Evolutionary conservation across 1,140 invertebrate species (phyloP).

Genomic region (Heliothis subflexa): DNA sequence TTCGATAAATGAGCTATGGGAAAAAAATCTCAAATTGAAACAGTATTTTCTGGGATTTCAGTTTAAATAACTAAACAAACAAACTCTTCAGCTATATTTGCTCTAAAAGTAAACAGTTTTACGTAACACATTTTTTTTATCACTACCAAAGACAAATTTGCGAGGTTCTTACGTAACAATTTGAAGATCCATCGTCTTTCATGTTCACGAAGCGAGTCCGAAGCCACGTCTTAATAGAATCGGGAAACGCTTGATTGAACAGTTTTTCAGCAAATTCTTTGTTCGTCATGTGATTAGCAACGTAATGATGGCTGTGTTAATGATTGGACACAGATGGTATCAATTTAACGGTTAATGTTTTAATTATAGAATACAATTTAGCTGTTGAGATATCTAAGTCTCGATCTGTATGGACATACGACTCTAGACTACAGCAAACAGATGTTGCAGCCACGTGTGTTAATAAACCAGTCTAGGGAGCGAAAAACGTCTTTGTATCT

Average conservation of each 20-base stretch:
- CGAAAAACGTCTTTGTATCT: too few relatives aligned
- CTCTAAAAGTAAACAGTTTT: too few relatives aligned
- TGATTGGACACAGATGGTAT: background rate
- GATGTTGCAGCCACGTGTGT: too few relatives aligned
- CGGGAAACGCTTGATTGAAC: constrained; percentile 15
- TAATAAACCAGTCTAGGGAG: too few relatives aligned
- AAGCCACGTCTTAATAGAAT: constrained; percentile 14
- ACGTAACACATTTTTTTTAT: background rate
- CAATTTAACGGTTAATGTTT: background rate
- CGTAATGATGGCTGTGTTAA: background rate
- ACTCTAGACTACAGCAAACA: too few relatives aligned
- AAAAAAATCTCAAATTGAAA: too few relatives aligned
- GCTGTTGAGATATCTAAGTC: background rate
- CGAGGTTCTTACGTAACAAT: background rate
- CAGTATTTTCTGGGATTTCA: too few relatives aligned
- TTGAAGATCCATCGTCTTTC: background rate
- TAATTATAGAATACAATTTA: too few relatives aligned
- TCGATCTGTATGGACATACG: background rate
- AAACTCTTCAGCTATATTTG: too few relatives aligned
- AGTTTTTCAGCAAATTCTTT: constrained; percentile 36
- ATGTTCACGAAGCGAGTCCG: background rate
- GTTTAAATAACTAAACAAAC: too few relatives aligned
- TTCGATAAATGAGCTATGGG: too few relatives aligned
- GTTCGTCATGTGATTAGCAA: constrained; percentile 1
- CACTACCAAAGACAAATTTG: background rate